phyloP scores from a whole-genome alignment of 2,888 invertebrate genomes.

The Pteria penguin region DNA sequence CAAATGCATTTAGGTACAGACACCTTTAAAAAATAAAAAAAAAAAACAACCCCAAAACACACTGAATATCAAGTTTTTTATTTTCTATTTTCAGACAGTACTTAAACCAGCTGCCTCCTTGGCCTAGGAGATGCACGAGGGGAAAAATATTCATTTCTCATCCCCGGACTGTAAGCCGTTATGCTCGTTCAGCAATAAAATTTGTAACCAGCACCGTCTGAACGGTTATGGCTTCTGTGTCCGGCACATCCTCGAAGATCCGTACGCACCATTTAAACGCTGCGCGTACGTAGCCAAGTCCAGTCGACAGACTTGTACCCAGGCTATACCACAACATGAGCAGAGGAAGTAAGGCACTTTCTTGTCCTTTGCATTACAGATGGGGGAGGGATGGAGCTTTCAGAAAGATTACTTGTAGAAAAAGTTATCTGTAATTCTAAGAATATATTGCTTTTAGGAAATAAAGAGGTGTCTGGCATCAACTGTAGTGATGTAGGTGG shows the following conservation, averaged over 20 bases:
- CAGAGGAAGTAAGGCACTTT: conserved; percentile 78
- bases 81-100: neutral
- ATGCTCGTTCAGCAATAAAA: conserved; percentile 80
- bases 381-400: too few species aligned
- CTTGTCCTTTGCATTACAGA: neutral
- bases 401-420: too few species aligned
- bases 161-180: conserved; percentile 81
- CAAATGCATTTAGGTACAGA: neutral
- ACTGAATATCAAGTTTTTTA: neutral
- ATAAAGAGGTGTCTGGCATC: too few species aligned
- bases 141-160: conserved; percentile 82
- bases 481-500: too few species aligned
- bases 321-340: conserved; percentile 81
- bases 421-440: too few species aligned
- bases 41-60: too few species aligned
- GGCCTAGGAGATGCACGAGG: conserved; percentile 81
- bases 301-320: conserved; percentile 80
- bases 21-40: too few species aligned
- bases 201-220: conserved; percentile 83
- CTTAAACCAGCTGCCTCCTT: conserved; percentile 13
- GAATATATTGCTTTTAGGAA: too few species aligned
- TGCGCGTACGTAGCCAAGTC: conserved; percentile 85
- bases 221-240: conserved; percentile 89
- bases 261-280: conserved; percentile 90
- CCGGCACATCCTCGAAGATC: conserved; percentile 91